Evolutionary conservation across 2,113 vertebrate genomes (phyloP).

Genomic region (Perca fluviatilis): DNA sequence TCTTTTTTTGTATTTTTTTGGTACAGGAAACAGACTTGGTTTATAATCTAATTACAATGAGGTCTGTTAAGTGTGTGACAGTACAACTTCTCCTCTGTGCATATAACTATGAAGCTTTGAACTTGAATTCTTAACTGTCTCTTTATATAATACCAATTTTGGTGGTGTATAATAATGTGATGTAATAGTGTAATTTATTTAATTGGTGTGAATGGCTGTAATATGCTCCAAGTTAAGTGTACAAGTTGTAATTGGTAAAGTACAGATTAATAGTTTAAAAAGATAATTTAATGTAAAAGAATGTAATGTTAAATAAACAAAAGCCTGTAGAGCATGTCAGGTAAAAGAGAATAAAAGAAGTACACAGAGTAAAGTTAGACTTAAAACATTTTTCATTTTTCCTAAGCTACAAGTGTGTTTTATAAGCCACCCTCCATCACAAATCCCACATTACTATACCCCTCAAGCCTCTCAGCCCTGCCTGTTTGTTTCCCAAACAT

Average conservation of each 20-base stretch:
- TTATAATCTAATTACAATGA: background rate
- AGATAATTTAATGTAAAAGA: background rate
- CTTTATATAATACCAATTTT: background rate
- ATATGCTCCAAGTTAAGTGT: background rate
- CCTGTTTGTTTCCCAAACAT: constrained; percentile 67
- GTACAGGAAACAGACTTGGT: background rate
- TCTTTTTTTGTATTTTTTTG: background rate
- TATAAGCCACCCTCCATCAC: constrained; percentile 35
- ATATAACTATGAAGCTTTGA: background rate
- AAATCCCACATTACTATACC: constrained; percentile 38
- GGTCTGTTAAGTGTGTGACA: background rate
- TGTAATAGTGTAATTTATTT: background rate
- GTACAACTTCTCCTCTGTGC: background rate
- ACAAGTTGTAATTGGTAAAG: background rate
- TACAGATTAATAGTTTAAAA: background rate
- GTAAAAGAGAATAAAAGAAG: background rate
- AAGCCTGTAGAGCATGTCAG: background rate
- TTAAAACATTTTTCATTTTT: constrained; percentile 1
- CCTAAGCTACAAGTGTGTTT: constrained; percentile 20
- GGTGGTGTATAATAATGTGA: too few species aligned
- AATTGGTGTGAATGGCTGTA: background rate
- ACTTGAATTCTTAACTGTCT: background rate
- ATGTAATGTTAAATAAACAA: background rate
- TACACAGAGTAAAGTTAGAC: constrained; percentile 1
- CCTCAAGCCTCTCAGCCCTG: constrained; percentile 58